A percentile compares a stretch with the other conserved stretches of the same genome.
Conservation (phyloP, 1,140 invertebrate genomes). For the Drosophila fuyamai region DNA sequence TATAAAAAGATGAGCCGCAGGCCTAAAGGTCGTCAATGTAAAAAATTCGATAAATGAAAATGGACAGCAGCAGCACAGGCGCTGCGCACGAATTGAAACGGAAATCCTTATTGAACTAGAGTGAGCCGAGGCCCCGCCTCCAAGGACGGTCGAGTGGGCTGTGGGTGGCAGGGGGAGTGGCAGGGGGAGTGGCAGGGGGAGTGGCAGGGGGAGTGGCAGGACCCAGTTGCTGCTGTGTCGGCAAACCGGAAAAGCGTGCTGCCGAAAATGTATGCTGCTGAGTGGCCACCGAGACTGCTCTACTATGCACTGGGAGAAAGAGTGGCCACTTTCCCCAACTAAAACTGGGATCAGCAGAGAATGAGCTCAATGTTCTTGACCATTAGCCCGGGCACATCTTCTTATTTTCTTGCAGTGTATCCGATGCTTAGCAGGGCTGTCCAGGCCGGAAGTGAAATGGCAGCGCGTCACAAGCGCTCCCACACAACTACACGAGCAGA, state of each 20-base stretch:
- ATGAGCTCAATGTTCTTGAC: not conserved
- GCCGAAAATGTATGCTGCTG: constrained; percentile 76
- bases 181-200: not conserved
- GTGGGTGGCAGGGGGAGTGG: not conserved
- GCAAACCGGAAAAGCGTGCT: constrained; percentile 78
- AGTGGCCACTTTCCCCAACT: not conserved
- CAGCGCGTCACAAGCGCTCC: constrained; percentile 62
- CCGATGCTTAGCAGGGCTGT: constrained; percentile 44
- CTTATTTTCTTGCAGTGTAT: constrained; percentile 29
- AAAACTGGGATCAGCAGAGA: not conserved
- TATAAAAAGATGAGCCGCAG: constrained; percentile 75
- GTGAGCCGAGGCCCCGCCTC: constrained; percentile 44
- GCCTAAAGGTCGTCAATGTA: constrained; percentile 77
- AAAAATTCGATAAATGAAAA: constrained; percentile 82
- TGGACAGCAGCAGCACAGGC: constrained; percentile 60
- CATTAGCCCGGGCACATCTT: not conserved
- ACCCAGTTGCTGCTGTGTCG: constrained; percentile 52
- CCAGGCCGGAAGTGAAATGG: constrained; percentile 74
- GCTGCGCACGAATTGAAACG: constrained; percentile 79
- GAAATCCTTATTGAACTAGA: constrained; percentile 82
- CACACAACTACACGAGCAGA: constrained; percentile 13
- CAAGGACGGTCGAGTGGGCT: constrained; percentile 34
- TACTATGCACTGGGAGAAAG: constrained; percentile 16
- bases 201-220: not conserved
- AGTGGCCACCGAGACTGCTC: constrained; percentile 68